phyloP scores from a whole-genome alignment of 2,797 vertebrate genomes.

The Takifugu ocellatus region DNA sequence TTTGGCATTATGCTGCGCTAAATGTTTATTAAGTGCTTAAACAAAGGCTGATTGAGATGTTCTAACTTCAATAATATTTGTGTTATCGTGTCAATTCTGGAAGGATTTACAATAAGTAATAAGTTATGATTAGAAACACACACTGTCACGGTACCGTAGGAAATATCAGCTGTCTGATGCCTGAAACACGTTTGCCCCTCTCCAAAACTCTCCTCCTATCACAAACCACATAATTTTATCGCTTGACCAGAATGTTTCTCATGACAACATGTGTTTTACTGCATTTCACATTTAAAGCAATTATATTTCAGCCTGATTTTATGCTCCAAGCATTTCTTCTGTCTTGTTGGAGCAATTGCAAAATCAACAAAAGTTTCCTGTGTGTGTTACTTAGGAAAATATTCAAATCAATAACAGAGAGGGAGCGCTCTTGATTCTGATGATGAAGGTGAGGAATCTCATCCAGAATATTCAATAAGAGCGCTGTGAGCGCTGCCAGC shows the following conservation, averaged over 20 bases:
- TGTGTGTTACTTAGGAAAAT: constrained; percentile 47
- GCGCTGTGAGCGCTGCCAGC: constrained; percentile 24
- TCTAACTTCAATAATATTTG: constrained; percentile 34
- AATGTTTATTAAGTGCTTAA: constrained; percentile 44
- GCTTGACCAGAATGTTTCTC: constrained; percentile 43
- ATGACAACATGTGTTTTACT: constrained; percentile 57
- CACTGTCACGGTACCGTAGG: constrained; percentile 27
- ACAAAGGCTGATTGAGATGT: constrained; percentile 44
- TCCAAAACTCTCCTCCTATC: constrained; percentile 31
- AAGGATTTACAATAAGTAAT: constrained; percentile 22
- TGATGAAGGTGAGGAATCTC: constrained; percentile 37
- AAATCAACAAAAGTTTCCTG: constrained; percentile 55
- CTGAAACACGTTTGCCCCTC: constrained; percentile 35
- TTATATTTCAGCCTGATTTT: constrained; percentile 52
- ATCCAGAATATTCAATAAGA: constrained; percentile 36
- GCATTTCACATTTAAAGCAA: constrained; percentile 58
- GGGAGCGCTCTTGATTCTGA: constrained; percentile 20
- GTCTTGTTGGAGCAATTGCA: constrained; percentile 26
- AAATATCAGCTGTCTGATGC: constrained; percentile 30
- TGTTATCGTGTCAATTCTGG: constrained; percentile 29
- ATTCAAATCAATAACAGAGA: constrained; percentile 46
- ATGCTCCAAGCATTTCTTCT: constrained; percentile 33
- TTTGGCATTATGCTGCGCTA: constrained; percentile 17
- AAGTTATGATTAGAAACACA: constrained; percentile 42
- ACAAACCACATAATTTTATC: constrained; percentile 58